Percentiles rank a stretch among this genome's conserved stretches.
Conservation (phyloP, 1,140 invertebrate species). For the Apis dorsata region DNA sequence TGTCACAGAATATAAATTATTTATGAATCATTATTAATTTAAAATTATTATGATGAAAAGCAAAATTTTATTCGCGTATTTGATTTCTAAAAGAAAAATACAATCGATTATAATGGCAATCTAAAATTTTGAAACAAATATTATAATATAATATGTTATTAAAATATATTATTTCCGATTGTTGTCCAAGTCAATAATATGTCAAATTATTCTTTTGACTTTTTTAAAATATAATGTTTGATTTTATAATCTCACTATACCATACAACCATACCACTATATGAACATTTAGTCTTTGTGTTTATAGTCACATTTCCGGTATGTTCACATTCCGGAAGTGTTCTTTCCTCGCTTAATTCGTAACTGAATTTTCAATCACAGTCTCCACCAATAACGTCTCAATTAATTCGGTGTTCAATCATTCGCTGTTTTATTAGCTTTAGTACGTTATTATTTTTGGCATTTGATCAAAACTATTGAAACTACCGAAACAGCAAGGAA, state of each 20-base stretch:
- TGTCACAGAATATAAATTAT: too few relatives aligned
- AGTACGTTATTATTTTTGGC: slow-evolving; percentile 18
- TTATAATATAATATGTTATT: too few relatives aligned
- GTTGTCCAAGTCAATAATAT: not conserved
- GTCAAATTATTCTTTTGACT: not conserved
- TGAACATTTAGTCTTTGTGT: slow-evolving; percentile 18
- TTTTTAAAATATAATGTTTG: not conserved
- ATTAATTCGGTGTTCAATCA: not conserved
- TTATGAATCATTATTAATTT: too few relatives aligned
- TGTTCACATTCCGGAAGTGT: slow-evolving; percentile 33
- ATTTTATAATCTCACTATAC: not conserved
- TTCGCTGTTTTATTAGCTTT: slow-evolving; percentile 1
- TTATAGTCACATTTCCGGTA: slow-evolving; percentile 1
- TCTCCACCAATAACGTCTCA: not conserved
- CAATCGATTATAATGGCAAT: too few relatives aligned
- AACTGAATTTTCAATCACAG: not conserved
- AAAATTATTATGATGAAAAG: too few relatives aligned
- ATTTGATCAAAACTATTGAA: not conserved
- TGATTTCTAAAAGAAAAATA: too few relatives aligned
- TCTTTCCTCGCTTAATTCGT: not conserved
- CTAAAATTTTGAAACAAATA: too few relatives aligned
- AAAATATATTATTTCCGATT: too few relatives aligned
- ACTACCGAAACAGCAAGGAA: too few relatives aligned
- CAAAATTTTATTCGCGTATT: too few relatives aligned
- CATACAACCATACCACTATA: not conserved